Evolutionary conservation across 1,140 invertebrate genomes (phyloP), one percentile per base, ranked within the genome.

Genomic region (Conus betulinus): DNA sequence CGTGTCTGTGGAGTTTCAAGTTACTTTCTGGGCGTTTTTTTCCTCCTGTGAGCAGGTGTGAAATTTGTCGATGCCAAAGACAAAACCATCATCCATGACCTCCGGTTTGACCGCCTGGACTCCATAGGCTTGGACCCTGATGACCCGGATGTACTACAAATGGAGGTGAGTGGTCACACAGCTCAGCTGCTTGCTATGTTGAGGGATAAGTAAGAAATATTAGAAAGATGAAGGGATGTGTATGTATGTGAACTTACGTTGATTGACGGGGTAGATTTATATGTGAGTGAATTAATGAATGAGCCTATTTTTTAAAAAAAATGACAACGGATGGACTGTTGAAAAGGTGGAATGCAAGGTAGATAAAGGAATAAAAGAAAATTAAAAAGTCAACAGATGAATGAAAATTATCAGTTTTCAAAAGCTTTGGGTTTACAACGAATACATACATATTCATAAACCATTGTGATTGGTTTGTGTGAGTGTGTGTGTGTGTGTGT

Each of bases 71-170:
- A 91, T 13, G 89, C 92, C 83, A 92, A 92, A 84, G 94, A 95
- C 87, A 94, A 94, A 87, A 87, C 88, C 78, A 92, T 94, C 23
- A 91, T 94, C n/a, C 91, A 94, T 87, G 93, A 92, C 82, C 93
- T 93, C 81, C 91, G 91, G 76, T 95, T 93, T 87, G 76, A 81
- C 5, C 92, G 93, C 25, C 94, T 93, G 76, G 93, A 94, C 89
- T 93, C 94, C 39, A 97, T 99, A 90, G 97, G 98, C 93, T 95
- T 99, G 86, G 98, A 99, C 94, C 98, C 98, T 0, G 98, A 94
- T 90, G 98, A 99, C 94, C 97, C 97, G 92, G 98, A 99, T 90
- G 97, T 99, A 6, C 17, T 71, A 71, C 67, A 71, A 71, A 13
- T 71, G 67, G 67, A 71, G 67, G 67, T 71, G 20, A 71, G 13